A percentile compares a stretch with the other conserved stretches of the same genome.
These are phyloP conservation scores for Astyanax mexicanus DNA, from an alignment of 2,797 vertebrate species.

Conservation along the genomic window DNA sequence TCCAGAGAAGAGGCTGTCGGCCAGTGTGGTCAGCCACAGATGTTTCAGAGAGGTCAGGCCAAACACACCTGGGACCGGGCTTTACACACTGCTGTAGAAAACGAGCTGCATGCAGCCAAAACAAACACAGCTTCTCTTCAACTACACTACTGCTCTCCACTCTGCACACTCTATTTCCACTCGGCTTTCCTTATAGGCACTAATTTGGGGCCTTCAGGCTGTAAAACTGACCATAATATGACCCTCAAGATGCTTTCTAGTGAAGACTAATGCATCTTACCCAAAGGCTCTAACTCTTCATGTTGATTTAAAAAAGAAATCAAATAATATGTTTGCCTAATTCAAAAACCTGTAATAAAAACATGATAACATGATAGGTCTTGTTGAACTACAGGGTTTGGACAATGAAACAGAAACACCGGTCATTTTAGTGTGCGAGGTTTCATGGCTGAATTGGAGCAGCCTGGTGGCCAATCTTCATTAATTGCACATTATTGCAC, in stretches of 20 bases:
- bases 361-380: too few relatives aligned
- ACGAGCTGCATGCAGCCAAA: slow-evolving; percentile 76
- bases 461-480: too few relatives aligned
- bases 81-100: slow-evolving; percentile 79
- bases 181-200: slow-evolving; percentile 42
- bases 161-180: slow-evolving; percentile 57
- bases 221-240: slow-evolving; percentile 37
- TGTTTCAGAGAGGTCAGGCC: slow-evolving; percentile 81
- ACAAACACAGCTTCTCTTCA: slow-evolving; percentile 88
- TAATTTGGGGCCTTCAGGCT: slow-evolving; percentile 41
- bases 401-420: too few relatives aligned
- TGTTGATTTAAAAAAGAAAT: too few relatives aligned
- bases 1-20: slow-evolving; percentile 74
- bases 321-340: too few relatives aligned
- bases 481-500: too few relatives aligned
- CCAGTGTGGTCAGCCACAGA: slow-evolving; percentile 72
- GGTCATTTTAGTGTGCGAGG: too few relatives aligned
- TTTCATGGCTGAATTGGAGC: too few relatives aligned
- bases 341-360: too few relatives aligned
- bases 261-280: slow-evolving; percentile 16
- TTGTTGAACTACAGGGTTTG: too few relatives aligned
- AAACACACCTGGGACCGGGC: slow-evolving; percentile 84
- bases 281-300: too few relatives aligned
- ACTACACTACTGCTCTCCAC: slow-evolving; percentile 76
- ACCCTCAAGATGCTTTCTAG: slow-evolving; percentile 1